phyloP scores from a whole-genome alignment of 2,797 vertebrate genomes.

The Paramormyrops hopkinsi region DNA sequence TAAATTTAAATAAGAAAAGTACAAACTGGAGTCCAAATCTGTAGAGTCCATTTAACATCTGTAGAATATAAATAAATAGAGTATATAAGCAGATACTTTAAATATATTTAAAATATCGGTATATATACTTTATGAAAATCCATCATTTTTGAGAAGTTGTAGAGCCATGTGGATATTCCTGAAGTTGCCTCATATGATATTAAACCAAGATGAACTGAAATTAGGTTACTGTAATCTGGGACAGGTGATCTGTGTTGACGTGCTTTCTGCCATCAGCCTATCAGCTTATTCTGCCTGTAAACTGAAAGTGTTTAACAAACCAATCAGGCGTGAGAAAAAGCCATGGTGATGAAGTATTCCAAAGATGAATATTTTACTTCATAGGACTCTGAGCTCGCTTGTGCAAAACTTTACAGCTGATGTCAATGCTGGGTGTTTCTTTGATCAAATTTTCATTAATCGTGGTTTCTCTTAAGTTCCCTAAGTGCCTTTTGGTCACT shows the following conservation, averaged over 20 bases:
- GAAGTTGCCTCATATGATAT: conserved; percentile 3
- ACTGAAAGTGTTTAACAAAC: not conserved
- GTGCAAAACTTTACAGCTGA: conserved; percentile 4
- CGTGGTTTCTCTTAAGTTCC: conserved; percentile 34
- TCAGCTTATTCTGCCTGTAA: not conserved
- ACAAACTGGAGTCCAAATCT: conserved; percentile 64
- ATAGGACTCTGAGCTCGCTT: not conserved
- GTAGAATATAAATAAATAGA: not conserved
- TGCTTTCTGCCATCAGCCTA: not conserved
- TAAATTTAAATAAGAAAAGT: conserved; percentile 35
- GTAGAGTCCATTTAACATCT: conserved; percentile 46
- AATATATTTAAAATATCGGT: not conserved
- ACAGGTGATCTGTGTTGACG: not conserved
- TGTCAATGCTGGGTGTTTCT: not conserved
- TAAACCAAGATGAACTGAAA: not conserved
- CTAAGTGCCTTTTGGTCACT: conserved; percentile 64
- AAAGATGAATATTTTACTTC: conserved; percentile 10
- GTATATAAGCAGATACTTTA: not conserved
- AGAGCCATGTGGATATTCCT: not conserved
- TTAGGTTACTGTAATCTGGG: not conserved
- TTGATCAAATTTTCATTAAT: not conserved
- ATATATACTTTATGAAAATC: not conserved
- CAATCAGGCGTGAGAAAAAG: not conserved
- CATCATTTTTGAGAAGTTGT: not conserved
- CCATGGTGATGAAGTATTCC: conserved; percentile 14